Evolutionary conservation across 2,797 vertebrate species (phyloP), one percentile per base, ranked within the genome.

Genomic region (Yasuhikotakia modesta): DNA sequence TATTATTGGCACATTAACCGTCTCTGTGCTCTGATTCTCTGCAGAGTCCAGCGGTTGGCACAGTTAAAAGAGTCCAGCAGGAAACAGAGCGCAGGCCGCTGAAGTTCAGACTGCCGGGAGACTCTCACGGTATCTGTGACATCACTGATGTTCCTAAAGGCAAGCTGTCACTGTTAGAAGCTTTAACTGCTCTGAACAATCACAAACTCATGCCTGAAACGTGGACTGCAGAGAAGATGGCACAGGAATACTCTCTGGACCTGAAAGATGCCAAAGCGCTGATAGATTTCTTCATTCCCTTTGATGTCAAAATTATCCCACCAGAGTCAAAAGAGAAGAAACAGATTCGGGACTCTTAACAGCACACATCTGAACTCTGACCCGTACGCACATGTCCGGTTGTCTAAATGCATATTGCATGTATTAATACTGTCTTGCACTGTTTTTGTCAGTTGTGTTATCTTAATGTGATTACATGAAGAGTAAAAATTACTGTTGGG

Each of bases 191-290:
- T 58, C 89, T 99, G 69, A 93, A 91, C 89, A 94, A 94, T 82
- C 93, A 98, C 87, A 96, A 95, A 85, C 88, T 76, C 11, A 81
- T 89, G 69, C 96, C 96, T 60, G 80, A 93, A 43, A 91, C 73
- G 0, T 98, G 96, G 96, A 96, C 96, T 22, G 84, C 90, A 3
- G 92, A 95, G 79, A 97, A 94, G 90, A 92, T 99, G 67, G 92
- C 95, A 16, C 83, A 90, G 83, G 96, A 99, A 79, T 98, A 96
- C 84, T 90, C 78, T 72, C 91, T 99, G 82, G 92, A 96, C 76
- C 81, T 91, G 53, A 92, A 92, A 78, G 96, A 99, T 2, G 93
- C 95, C 16, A 89, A 90, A 68, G 91, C 93, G 14, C 84, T 97
- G 46, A 81, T 96, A 17, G 88, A 91, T 63, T 96, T 94, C 87